These are phyloP conservation scores for Champsocephalus esox DNA, from an alignment of 2,797 vertebrate genomes.

Conservation along the genomic window DNA sequence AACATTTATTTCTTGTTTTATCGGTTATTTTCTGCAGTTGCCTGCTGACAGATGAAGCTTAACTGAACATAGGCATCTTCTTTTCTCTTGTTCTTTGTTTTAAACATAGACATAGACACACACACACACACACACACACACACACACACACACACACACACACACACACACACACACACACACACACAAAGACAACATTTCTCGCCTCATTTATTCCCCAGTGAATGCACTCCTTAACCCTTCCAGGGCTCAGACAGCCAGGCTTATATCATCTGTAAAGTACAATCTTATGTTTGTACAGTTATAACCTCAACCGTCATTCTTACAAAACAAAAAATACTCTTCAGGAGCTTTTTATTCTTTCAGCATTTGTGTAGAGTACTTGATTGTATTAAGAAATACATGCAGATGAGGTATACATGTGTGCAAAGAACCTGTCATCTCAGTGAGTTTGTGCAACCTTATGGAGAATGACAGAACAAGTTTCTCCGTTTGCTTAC, in stretches of 20 bases:
- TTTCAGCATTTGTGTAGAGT: not conserved
- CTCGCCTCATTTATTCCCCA: slow-evolving; percentile 40
- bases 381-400: not conserved
- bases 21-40: slow-evolving; percentile 4
- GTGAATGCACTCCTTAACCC: slow-evolving; percentile 52
- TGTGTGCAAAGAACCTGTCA: no score
- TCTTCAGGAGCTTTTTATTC: slow-evolving; percentile 5
- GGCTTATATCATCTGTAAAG: slow-evolving; percentile 53
- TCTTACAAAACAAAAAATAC: not conserved
- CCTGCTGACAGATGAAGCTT: slow-evolving; percentile 4
- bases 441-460: not conserved
- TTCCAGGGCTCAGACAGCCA: slow-evolving; percentile 30
- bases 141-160: slow-evolving; percentile 1
- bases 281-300: slow-evolving; percentile 46
- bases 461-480: not conserved
- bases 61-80: slow-evolving; percentile 15
- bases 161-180: slow-evolving; percentile 1
- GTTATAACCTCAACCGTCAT: slow-evolving; percentile 33
- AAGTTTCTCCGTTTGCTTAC: not conserved
- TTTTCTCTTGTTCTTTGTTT: slow-evolving; percentile 1
- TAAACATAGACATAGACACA: not conserved
- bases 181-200: slow-evolving; percentile 15
- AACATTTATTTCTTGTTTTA: slow-evolving; percentile 21
- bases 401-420: not conserved
- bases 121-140: slow-evolving; percentile 6